phyloP scores from a whole-genome alignment of 2,797 vertebrate species.

The Myioborus miniatus region DNA sequence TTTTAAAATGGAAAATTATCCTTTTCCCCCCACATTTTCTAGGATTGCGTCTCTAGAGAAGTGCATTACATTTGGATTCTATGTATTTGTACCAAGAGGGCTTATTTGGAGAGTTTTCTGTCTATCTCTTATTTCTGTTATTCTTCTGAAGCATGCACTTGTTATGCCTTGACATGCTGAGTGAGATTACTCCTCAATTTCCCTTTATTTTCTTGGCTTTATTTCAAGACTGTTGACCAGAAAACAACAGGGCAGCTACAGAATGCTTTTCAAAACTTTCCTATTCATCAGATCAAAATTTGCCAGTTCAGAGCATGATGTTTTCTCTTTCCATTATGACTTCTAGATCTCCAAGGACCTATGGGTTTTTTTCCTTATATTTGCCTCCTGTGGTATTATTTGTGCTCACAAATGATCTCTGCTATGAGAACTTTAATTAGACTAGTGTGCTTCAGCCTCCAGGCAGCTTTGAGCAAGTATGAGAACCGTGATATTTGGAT shows the following conservation, averaged over 20 bases:
- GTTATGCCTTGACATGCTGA: not conserved
- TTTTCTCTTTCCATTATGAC: not conserved
- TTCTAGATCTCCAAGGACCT: not conserved
- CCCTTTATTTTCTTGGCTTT: not conserved
- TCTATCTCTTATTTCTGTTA: not conserved
- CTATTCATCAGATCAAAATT: not conserved
- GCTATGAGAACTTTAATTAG: not conserved
- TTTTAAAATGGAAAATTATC: not conserved
- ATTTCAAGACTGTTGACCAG: constrained; percentile 5
- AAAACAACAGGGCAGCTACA: not conserved
- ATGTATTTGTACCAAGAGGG: not conserved
- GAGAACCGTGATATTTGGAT: not conserved
- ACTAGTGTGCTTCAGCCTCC: not conserved
- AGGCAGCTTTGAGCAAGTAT: constrained; percentile 1
- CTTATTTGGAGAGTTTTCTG: not conserved
- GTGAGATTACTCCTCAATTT: not conserved
- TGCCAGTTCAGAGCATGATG: not conserved
- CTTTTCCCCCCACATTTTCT: not conserved
- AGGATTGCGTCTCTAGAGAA: not conserved
- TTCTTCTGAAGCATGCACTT: not conserved
- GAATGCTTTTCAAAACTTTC: not conserved
- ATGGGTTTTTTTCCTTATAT: not conserved
- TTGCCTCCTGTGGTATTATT: constrained; percentile 15
- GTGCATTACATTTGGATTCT: not conserved
- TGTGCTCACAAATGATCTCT: constrained; percentile 2